phyloP scores from a whole-genome alignment of 2,797 vertebrate species.

The Epinephelus awoara region DNA sequence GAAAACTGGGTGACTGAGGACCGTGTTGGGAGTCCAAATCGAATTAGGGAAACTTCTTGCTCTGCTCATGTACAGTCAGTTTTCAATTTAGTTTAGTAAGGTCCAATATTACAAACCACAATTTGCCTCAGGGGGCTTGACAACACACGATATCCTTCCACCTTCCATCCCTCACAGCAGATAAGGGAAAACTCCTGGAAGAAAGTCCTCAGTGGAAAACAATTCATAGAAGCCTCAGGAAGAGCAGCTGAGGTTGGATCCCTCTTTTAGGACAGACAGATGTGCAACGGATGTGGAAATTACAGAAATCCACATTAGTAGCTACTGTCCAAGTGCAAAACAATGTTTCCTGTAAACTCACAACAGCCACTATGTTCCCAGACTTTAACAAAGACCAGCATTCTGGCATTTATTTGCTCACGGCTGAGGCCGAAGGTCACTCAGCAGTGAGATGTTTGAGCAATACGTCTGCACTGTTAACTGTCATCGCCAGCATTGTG shows the following conservation, averaged over 20 bases:
- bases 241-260: no score
- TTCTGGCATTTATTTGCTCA: slow-evolving; percentile 38
- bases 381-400: neutral
- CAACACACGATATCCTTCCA: no score
- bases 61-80: neutral
- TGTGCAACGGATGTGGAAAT: no score
- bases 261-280: no score
- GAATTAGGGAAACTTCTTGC: slow-evolving; percentile 4
- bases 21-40: neutral
- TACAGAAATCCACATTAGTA: neutral
- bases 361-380: neutral
- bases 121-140: no score
- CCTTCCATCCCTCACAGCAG: no score
- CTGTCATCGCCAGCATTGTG: slow-evolving; percentile 16
- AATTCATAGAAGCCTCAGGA: no score
- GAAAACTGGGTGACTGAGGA: slow-evolving; percentile 42
- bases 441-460: slow-evolving; percentile 30
- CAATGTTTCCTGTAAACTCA: neutral
- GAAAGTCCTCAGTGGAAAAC: no score
- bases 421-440: slow-evolving; percentile 19
- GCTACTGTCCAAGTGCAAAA: neutral
- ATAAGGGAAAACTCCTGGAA: no score
- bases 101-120: no score
- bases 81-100: no score
- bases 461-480: slow-evolving; percentile 20